Base-by-base conservation (phyloP, 92 coral and sea anemone genomes). In the Phenganax stokvisi region DNA sequence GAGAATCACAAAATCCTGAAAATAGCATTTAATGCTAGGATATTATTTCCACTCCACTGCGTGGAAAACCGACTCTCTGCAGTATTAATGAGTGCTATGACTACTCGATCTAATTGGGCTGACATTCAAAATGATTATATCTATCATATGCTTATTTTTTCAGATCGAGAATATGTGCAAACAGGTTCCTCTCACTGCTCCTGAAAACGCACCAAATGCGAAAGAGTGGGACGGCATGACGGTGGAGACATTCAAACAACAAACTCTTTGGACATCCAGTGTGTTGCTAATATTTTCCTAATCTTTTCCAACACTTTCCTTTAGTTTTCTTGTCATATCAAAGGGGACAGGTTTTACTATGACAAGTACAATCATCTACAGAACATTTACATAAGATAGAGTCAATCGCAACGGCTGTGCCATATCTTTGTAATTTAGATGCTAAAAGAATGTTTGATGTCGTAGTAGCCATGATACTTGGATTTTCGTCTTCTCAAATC, bases 171-270 rank as follows among this genome's bases (percentile, higher is more conserved):
- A 81, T 51, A 60, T 94, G 84, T 92, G 98, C 84, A 78, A 72
- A 61, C 73, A 80, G 64, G 98, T 94, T 44, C 98, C 98, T 3
- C 67, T 91, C 52, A 93, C 90, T 58, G 91, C 90, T 70, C 97
- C 98, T 17, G 85, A 88, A 16, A 84, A 88, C 47, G 92, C 94
- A 51, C 87, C 76, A 12, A 77, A 89, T 83, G 98, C 98, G 1
- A 87, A 85, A 57, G 89, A 88, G 54, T 94, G 98, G 98, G 98
- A 94, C 80, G 94, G 98, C 51, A 92, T 88, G 97, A 94, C 98
- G 12, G 82, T 88, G 52, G 98, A 92, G 79, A 88, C 97, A 0
- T 94, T 97, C 92, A 86, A 87, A 56, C 88, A 88, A 9, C 93
- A 94, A 85, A 83, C 71, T 20, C 84, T 89, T 30, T 94, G 98